Conservation (phyloP, 2,888 invertebrate genomes). For the Beris chalybata region DNA sequence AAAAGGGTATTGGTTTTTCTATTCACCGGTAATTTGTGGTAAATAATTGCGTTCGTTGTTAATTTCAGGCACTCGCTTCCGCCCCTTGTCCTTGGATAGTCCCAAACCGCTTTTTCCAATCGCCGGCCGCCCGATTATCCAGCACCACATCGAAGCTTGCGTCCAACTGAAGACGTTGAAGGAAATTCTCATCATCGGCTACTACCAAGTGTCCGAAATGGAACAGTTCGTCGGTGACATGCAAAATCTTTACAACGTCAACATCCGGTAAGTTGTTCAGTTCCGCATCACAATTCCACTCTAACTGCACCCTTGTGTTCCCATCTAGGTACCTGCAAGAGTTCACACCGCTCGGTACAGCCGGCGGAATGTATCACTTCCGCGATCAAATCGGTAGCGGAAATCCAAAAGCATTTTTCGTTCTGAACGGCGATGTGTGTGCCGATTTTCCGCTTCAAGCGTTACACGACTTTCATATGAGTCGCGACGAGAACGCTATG, state of each 20-base stretch:
- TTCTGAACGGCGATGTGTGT: constrained; percentile 97
- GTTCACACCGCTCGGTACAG: constrained; percentile 91
- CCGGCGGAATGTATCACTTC: constrained; percentile 96
- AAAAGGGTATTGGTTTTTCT: constrained; percentile 71
- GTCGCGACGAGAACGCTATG: constrained; percentile 62
- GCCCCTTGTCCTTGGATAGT: constrained; percentile 94
- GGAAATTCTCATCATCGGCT: constrained; percentile 93
- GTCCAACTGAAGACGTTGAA: constrained; percentile 73
- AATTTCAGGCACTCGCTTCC: constrained; percentile 86
- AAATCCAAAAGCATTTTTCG: constrained; percentile 85
- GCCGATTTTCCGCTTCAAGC: constrained; percentile 91
- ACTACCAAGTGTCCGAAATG: constrained; percentile 83
- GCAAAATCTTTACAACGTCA: constrained; percentile 78
- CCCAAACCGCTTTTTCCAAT: constrained; percentile 98
- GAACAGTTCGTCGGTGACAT: constrained; percentile 84
- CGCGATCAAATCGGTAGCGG: constrained; percentile 91
- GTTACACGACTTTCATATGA: constrained; percentile 74
- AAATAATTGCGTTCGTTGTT: constrained; percentile 2
- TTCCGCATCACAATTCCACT: background rate
- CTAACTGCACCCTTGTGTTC: background rate
- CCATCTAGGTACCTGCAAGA: constrained; percentile 81
- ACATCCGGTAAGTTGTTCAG: constrained; percentile 64
- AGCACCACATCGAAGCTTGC: constrained; percentile 97
- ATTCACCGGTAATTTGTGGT: background rate
- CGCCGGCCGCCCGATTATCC: constrained; percentile 92